These are phyloP conservation scores for Gallinago media DNA, from an alignment of 2,113 vertebrate species.

Conservation along the genomic window DNA sequence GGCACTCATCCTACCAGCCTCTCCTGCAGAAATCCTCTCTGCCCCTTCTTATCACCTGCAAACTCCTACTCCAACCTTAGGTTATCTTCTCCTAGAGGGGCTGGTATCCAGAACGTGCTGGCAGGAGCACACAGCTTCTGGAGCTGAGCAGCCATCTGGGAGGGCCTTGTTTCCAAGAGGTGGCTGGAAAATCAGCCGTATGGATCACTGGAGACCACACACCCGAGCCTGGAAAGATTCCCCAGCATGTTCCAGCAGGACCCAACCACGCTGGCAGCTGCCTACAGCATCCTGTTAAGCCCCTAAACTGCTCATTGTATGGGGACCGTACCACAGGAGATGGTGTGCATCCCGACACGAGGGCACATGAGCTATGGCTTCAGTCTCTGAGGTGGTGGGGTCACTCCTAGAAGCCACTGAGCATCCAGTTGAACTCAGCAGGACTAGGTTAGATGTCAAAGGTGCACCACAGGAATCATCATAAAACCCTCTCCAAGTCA, in stretches of 20 bases:
- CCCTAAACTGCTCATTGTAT: background rate
- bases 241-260: background rate
- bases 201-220: background rate
- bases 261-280: background rate
- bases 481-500: background rate
- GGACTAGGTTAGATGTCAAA: background rate
- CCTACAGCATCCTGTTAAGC: background rate
- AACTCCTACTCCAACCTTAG: background rate
- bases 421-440: background rate
- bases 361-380: background rate
- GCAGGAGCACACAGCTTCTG: background rate
- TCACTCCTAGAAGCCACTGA: background rate
- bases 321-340: background rate
- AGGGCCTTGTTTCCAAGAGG: background rate
- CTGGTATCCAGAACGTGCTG: background rate
- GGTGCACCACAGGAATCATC: background rate
- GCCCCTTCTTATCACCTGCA: background rate
- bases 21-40: background rate
- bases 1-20: background rate
- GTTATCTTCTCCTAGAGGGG: background rate
- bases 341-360: background rate
- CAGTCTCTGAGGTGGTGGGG: background rate
- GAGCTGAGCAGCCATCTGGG: background rate
- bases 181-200: background rate
- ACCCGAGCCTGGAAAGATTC: background rate